Evolutionary conservation across 2,888 invertebrate species (phyloP), one percentile per base, ranked within the genome.

Genomic region (Hedya salicella): DNA sequence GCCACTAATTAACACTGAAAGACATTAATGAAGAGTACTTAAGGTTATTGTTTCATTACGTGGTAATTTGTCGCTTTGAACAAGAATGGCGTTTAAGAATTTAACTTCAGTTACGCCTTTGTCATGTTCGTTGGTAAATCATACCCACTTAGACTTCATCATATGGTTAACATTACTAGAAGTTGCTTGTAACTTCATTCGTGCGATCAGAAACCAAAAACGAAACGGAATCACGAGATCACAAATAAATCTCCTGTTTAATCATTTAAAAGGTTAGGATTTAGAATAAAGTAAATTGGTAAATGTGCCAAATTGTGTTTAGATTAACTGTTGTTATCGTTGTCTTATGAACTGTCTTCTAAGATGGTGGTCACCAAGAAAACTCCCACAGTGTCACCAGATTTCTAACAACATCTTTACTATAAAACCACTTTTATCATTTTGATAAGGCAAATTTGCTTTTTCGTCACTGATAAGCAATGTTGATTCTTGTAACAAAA

Each of bases 401-500:
- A 66, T 54, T 66, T 52, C 50, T 61, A 48, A 16, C 32, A 30
- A 66, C n/a, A n/a, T 49, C 13, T 42, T 39, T 50, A 52, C 39
- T 53, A 32, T 40, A 16, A 42, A 16, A 40, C 46, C 25, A 75
- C 74, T 72, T 82, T 79, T 84, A 82, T 85, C 81, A 80, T 78
- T 78, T 76, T 84, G 87, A 87, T 88, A 88, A 85, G 80, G 72
- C 69, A 73, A 75, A 81, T 78, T 76, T 77, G 80, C 78, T 80
- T 81, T 78, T 77, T 82, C 78, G 74, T 74, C 72, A 80, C 11
- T 78, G 89, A 89, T 89, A 90, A 88, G 78, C 78, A 73, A 76
- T 88, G 87, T 89, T 89, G 86, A 85, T 81, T 82, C 68, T 77
- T 76, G 76, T 73, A 73, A 85, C 82, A 80, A 83, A 85, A 87